Base-by-base conservation (phyloP, 2,113 vertebrate genomes). In the Nannobrachium achirus region DNA sequence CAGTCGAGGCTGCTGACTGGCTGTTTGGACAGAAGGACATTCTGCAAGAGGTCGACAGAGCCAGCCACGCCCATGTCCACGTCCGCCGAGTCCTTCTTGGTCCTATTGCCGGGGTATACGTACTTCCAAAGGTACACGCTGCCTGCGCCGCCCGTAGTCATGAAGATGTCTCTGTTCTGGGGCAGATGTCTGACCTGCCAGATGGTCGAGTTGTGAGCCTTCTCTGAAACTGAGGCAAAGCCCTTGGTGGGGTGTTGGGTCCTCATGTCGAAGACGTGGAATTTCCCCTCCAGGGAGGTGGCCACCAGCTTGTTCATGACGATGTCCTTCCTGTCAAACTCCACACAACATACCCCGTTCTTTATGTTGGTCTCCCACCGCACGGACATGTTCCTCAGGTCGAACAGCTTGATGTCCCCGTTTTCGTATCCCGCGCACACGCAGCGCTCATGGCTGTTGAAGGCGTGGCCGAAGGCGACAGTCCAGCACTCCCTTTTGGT, bases 341-440 rank as follows among this genome's bases (percentile, higher is more conserved):
- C 98, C 83, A 98, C 86, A 15, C 94, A 94, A 86, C 98, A 99
- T 0, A 99, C 97, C 91, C 98, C 98, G 45, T 99, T 99, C 87
- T 95, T 98, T 50, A 99, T 98, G 88, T 98, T 99, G 46, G 95
- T 98, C 78, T 98, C 98, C 98, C 98, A 99, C 16, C 94, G 90
- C 1, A 99, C 56, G 0, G 96, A 92, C 98, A 99, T 99, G 51
- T 92, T 98, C 71, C 95, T 92, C 40, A 99, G 92, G 88, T 99
- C 98, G 83, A 99, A 99, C 40, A 99, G 87, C 85, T 99, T 99
- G 75, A 99, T 94, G 66, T 99, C 98, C 0, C 98, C 98, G 0
- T 99, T 99, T 90, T 99, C 98, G 0, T 99, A 99, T 10, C 98
- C 98, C 71, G 97, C 96, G 69, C 98, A 99, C 1, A 99, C 95